Conservation (phyloP, 2,113 vertebrate species). For the Scomber japonicus region DNA sequence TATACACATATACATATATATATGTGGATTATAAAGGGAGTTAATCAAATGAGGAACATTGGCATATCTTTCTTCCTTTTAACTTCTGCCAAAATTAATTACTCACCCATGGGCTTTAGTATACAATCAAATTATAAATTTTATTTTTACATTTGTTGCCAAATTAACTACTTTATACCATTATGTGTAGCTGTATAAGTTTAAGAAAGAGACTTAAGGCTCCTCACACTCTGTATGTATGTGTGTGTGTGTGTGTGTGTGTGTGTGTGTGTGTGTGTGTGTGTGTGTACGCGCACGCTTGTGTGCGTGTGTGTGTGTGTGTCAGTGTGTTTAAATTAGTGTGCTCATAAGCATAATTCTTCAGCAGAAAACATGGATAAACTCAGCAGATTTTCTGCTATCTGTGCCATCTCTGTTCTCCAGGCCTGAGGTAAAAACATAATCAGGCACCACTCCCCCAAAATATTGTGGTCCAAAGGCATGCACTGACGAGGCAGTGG, state of each 20-base stretch:
- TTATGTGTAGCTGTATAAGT: slow-evolving; percentile 17
- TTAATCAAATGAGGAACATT: slow-evolving; percentile 59
- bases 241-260: neutral
- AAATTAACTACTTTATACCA: slow-evolving; percentile 45
- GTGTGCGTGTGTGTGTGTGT: neutral
- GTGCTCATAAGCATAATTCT: slow-evolving; percentile 27
- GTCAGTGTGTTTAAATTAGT: slow-evolving; percentile 37
- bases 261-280: slow-evolving; percentile 24
- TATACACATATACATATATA: slow-evolving; percentile 52
- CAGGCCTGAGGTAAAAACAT: neutral
- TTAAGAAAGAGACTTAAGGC: slow-evolving; percentile 24
- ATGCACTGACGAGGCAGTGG: slow-evolving; percentile 3
- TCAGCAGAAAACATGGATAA: slow-evolving; percentile 10
- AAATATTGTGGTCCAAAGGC: slow-evolving; percentile 1
- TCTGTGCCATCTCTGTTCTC: slow-evolving; percentile 25
- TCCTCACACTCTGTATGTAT: slow-evolving; percentile 26
- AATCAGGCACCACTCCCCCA: slow-evolving; percentile 1
- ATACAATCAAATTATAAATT: slow-evolving; percentile 33
- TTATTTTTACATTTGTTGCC: slow-evolving; percentile 61
- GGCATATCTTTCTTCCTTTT: slow-evolving; percentile 58
- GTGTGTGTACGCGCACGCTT: neutral
- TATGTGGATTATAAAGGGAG: slow-evolving; percentile 67
- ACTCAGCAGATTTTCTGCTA: slow-evolving; percentile 23
- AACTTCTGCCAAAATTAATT: slow-evolving; percentile 48
- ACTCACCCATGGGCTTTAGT: slow-evolving; percentile 31